Evolutionary conservation across 1,140 invertebrate genomes (phyloP).

Genomic region (Bacillus rossius): DNA sequence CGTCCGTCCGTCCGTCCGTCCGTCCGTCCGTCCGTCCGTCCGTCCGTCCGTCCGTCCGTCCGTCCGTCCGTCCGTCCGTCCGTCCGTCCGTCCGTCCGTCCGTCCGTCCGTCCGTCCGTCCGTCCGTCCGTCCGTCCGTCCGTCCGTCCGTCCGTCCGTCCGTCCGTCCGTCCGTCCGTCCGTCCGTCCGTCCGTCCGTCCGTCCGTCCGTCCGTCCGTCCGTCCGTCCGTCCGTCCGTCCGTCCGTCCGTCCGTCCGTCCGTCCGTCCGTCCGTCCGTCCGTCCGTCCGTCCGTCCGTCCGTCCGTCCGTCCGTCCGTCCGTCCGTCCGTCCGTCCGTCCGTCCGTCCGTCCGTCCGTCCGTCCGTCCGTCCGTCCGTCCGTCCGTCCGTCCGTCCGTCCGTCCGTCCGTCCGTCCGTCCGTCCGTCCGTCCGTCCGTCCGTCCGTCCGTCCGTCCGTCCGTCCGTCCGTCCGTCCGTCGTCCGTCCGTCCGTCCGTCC

Average conservation of each 20-base stretch:
- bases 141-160: background rate
- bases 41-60: background rate
- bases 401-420: constrained; percentile 1
- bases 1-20: background rate
- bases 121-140: background rate
- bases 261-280: constrained; percentile 4
- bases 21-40: background rate
- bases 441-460: background rate
- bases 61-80: background rate
- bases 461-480: no score
- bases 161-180: background rate
- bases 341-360: background rate
- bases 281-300: no score
- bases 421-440: background rate
- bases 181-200: background rate
- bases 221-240: constrained; percentile 7
- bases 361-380: background rate
- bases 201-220: constrained; percentile 4
- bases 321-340: background rate
- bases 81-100: background rate
- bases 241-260: constrained; percentile 8
- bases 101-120: background rate
- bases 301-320: constrained; percentile 3
- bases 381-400: background rate
- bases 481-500: background rate